Base-by-base conservation (phyloP, 2,113 vertebrate genomes). In the Rhynchomys soricoides region DNA sequence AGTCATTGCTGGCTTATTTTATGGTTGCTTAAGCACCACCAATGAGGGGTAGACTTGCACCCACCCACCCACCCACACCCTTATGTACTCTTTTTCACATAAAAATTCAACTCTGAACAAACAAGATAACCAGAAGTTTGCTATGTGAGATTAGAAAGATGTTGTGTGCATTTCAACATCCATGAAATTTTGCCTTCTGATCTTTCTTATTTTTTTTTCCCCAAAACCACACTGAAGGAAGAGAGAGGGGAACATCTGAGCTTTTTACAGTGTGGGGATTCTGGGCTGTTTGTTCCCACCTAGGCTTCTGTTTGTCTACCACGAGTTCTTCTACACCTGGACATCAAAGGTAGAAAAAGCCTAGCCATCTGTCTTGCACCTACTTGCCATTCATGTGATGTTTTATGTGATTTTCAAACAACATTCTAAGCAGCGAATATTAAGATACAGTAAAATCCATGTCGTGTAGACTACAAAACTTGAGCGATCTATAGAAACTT, bases 371-470 rank as follows among this genome's bases (percentile, higher is more conserved):
- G 1, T 78, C 91, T 96, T 89, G 31, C 17, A 55, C 11, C 92
- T 90, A n/a, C 64, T 95, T 95, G 81, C 43, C 57, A 66, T 85
- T 50, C 86, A 55, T 92, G 81, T 34, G 52, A 0, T 87, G 73
- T 55, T 82, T 96, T 77, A 86, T 74, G 71, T 71, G 66, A 81
- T 89, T 91, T 88, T 83, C 90, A 86, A 83, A 77, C 37, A 95
- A 45, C 94, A 82, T 64, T 93, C 82, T 82, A 68, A 89, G 93
- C 81, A 92, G 71, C 73, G 77, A 40, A 74, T 90, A 78, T 8
- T 91, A 62, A 92, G 82, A 52, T 75, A 21, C 11, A 66, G 31
- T 86, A 40, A 22, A 95, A 17, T 85, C 74, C 79, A 19, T 91
- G 78, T 71, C 22, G 15, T 52, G 11, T 34, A 79, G 40, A 64